Evolutionary conservation across 2,888 invertebrate genomes (phyloP).

Genomic region (Hydrotaea cyrtoneurina): DNA sequence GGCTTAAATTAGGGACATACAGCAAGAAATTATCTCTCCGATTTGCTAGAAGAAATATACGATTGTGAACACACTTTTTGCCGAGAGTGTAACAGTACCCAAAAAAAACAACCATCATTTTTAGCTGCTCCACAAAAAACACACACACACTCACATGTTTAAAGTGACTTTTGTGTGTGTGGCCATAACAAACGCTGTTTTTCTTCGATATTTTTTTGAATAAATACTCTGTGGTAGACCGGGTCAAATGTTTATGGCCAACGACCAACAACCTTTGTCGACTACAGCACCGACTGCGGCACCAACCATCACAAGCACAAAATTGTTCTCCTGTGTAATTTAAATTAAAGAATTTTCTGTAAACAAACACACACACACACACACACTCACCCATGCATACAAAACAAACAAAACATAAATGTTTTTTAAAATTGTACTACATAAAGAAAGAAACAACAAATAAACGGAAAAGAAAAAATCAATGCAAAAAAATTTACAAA

Average conservation of each 20-base stretch:
- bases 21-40: too few relatives aligned
- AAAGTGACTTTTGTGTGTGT: too few relatives aligned
- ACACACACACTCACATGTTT: too few relatives aligned
- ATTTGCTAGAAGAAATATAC: too few relatives aligned
- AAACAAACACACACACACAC: conserved; percentile 15
- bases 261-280: background rate
- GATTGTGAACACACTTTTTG: too few relatives aligned
- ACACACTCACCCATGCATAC: background rate
- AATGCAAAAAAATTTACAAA: conserved; percentile 48
- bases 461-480: too few relatives aligned
- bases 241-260: background rate
- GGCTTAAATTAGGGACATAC: too few relatives aligned
- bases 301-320: background rate
- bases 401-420: conserved; percentile 11
- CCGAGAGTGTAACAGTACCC: too few relatives aligned
- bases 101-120: too few relatives aligned
- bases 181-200: too few relatives aligned
- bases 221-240: background rate
- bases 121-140: too few relatives aligned
- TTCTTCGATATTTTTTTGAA: too few relatives aligned
- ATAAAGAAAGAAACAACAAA: conserved; percentile 48
- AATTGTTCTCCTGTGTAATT: background rate
- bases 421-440: conserved; percentile 31
- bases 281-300: background rate
- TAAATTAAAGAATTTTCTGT: conserved; percentile 18